A percentile compares a stretch with the other conserved stretches of the same genome.
These are phyloP conservation scores for Phocides pigmalion DNA, from an alignment of 1,140 invertebrate species.

Conservation along the genomic window DNA sequence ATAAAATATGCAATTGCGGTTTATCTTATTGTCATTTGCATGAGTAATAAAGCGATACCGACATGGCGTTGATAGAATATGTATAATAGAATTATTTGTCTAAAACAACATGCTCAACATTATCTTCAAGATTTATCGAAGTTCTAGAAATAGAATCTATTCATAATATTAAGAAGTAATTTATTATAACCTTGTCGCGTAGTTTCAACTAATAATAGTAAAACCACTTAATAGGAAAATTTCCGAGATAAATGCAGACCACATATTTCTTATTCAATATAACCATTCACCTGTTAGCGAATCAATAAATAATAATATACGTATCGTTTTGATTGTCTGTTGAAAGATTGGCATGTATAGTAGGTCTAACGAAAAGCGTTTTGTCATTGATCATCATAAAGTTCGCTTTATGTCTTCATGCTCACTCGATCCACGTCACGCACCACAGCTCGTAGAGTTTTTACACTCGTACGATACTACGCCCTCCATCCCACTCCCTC, in stretches of 20 bases:
- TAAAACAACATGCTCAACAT: no score
- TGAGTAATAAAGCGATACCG: no score
- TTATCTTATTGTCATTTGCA: no score
- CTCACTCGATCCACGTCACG: conserved; percentile 57
- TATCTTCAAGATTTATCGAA: no score
- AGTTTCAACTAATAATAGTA: background rate
- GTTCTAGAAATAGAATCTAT: no score
- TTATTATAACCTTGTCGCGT: no score
- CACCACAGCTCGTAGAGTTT: conserved; percentile 55
- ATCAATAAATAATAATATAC: background rate
- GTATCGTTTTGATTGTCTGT: background rate
- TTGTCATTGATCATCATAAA: conserved; percentile 54
- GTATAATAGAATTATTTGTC: no score
- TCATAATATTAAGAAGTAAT: no score
- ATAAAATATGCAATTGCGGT: background rate
- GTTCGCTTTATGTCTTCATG: conserved; percentile 48
- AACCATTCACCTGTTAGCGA: background rate
- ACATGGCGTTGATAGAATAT: no score
- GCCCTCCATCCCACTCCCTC: conserved; percentile 51
- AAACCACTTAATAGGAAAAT: background rate
- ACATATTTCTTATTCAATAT: background rate
- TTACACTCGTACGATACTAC: conserved; percentile 64
- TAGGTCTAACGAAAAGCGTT: conserved; percentile 31
- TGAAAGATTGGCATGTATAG: background rate
- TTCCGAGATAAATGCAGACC: background rate